Percentiles rank a stretch among this genome's conserved stretches.
Evolutionary conservation across 2,888 invertebrate genomes (phyloP).

Genomic region (Heteropelma amictum): DNA sequence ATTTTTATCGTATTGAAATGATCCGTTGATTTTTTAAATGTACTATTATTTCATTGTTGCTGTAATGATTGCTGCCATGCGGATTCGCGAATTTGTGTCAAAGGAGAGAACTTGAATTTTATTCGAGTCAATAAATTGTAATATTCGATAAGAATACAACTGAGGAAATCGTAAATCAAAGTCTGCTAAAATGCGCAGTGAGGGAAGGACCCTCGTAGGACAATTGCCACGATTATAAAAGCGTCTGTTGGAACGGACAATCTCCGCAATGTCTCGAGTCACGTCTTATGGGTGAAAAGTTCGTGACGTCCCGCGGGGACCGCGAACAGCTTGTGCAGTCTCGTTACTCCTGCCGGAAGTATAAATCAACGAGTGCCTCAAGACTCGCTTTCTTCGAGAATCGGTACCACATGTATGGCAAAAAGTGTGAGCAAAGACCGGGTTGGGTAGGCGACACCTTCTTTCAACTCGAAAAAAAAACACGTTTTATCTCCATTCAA

Average conservation of each 20-base stretch:
- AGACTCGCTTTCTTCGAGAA: constrained; percentile 62
- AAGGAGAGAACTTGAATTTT: no score
- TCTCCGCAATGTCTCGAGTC: constrained; percentile 48
- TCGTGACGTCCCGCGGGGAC: constrained; percentile 58
- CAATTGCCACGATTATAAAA: constrained; percentile 5
- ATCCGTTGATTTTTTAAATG: no score
- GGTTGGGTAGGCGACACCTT: constrained; percentile 16
- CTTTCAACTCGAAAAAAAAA: not conserved
- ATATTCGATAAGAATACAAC: not conserved
- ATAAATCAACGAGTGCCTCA: constrained; percentile 70
- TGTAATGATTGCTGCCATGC: no score
- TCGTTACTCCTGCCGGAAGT: constrained; percentile 75
- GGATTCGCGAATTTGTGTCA: no score
- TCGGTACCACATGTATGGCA: constrained; percentile 57
- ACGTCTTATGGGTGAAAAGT: constrained; percentile 56
- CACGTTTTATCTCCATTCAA: not conserved
- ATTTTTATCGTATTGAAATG: no score
- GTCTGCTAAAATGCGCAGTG: constrained; percentile 23
- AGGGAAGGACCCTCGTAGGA: not conserved
- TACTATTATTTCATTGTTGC: no score
- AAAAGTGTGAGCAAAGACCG: constrained; percentile 13
- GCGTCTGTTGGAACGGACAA: constrained; percentile 43
- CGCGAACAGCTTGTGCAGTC: constrained; percentile 62
- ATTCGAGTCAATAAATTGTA: no score
- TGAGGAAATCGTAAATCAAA: constrained; percentile 28